Evolutionary conservation across 1,140 invertebrate species (phyloP).

Genomic region (Pteromalus puparum): DNA sequence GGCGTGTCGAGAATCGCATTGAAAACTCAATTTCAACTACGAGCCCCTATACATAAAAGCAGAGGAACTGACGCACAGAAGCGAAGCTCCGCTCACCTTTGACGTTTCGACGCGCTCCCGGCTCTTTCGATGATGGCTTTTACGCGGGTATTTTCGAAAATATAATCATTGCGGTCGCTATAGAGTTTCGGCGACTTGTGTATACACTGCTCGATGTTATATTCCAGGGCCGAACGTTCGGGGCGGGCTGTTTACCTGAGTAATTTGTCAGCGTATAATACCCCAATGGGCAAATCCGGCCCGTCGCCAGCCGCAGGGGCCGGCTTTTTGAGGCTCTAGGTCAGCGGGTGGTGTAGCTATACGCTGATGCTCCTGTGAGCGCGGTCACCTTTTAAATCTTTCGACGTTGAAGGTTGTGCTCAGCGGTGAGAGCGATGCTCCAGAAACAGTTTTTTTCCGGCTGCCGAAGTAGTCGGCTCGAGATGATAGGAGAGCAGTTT

Average conservation of each 20-base stretch:
- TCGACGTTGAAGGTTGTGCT: not conserved
- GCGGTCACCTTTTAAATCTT: slow-evolving; percentile 45
- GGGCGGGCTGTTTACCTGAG: slow-evolving; percentile 69
- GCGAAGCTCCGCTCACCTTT: slow-evolving; percentile 2
- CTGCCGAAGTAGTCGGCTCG: too few species aligned
- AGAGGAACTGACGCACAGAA: not conserved
- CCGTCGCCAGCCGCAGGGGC: slow-evolving; percentile 31
- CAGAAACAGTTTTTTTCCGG: not conserved
- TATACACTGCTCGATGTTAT: not conserved
- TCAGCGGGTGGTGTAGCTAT: slow-evolving; percentile 43
- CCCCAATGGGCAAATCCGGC: slow-evolving; percentile 29
- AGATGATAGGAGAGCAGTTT: slow-evolving; percentile 1
- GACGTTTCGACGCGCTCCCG: slow-evolving; percentile 19
- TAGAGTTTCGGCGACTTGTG: too few species aligned
- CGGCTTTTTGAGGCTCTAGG: not conserved
- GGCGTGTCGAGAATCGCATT: not conserved
- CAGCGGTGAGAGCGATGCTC: not conserved
- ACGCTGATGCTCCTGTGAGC: not conserved
- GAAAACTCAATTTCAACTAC: not conserved
- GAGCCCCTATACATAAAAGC: too few species aligned
- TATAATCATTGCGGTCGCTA: slow-evolving; percentile 35
- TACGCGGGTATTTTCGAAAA: not conserved
- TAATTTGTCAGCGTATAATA: slow-evolving; percentile 69
- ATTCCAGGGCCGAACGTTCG: slow-evolving; percentile 32
- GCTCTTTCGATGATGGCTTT: slow-evolving; percentile 37